These are phyloP conservation scores for Poecilia picta DNA, from an alignment of 2,797 vertebrate species.

Conservation along the genomic window DNA sequence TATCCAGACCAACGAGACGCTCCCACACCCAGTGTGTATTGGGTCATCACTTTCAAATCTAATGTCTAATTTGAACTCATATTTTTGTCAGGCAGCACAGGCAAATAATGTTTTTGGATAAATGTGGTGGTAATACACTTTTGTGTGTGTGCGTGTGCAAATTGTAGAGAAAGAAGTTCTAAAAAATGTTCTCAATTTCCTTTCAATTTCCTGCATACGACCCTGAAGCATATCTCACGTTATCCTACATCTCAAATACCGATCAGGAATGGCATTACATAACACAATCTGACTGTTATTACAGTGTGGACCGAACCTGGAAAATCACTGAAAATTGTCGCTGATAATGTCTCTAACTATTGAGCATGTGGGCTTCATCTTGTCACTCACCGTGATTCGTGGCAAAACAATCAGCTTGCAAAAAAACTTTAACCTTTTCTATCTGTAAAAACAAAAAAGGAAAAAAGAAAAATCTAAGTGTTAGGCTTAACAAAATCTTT, in stretches of 20 bases:
- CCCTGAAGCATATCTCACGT: not conserved
- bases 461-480: not conserved
- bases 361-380: conserved; percentile 24
- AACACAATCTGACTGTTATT: conserved; percentile 7
- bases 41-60: not conserved
- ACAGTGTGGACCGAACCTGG: not conserved
- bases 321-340: conserved; percentile 1
- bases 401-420: conserved; percentile 21
- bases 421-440: conserved; percentile 24
- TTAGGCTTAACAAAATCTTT: conserved; percentile 54
- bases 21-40: not conserved
- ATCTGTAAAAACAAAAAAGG: conserved; percentile 39
- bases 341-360: conserved; percentile 30
- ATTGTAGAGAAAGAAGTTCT: not conserved
- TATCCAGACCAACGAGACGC: not conserved
- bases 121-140: not conserved
- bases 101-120: not conserved
- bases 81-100: not conserved
- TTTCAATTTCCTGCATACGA: not conserved
- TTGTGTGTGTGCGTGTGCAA: not conserved
- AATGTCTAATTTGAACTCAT: not conserved
- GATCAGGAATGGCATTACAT: conserved; percentile 5
- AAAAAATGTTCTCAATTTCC: not conserved
- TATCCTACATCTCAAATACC: conserved; percentile 9
- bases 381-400: conserved; percentile 30